phyloP scores from a whole-genome alignment of 2,888 invertebrate species.

The Zaprionus bogoriensis region DNA sequence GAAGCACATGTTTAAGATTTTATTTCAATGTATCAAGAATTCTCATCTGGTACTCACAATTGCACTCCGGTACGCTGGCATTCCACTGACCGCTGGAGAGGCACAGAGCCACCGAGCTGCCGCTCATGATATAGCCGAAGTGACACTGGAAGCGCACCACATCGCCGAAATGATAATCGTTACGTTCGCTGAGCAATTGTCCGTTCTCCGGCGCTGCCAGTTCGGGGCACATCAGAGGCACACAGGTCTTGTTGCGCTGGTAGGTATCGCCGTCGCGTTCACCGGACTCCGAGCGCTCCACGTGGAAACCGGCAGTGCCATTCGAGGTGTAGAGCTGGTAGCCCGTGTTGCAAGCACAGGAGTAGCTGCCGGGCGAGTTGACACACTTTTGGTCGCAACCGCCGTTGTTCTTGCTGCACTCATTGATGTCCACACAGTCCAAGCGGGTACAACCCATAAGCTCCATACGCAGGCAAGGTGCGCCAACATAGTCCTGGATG shows the following conservation, averaged over 20 bases:
- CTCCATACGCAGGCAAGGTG: slow-evolving; percentile 94
- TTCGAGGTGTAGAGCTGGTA: slow-evolving; percentile 93
- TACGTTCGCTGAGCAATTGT: slow-evolving; percentile 90
- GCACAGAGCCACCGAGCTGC: slow-evolving; percentile 92
- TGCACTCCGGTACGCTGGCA: slow-evolving; percentile 95
- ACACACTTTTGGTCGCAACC: slow-evolving; percentile 97
- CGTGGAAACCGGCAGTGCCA: slow-evolving; percentile 93
- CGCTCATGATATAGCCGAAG: slow-evolving; percentile 96
- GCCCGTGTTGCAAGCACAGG: slow-evolving; percentile 95
- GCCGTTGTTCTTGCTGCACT: slow-evolving; percentile 92
- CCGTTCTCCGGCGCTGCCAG: slow-evolving; percentile 92
- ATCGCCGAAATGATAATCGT: slow-evolving; percentile 94
- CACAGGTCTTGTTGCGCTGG: slow-evolving; percentile 96
- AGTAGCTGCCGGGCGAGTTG: slow-evolving; percentile 93
- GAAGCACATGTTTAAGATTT: neutral
- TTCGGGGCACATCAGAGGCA: slow-evolving; percentile 94
- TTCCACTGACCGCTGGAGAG: slow-evolving; percentile 96
- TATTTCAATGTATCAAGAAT: neutral
- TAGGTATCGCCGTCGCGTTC: slow-evolving; percentile 93
- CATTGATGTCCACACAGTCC: slow-evolving; percentile 94
- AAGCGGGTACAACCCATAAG: slow-evolving; percentile 96
- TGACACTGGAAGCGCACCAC: slow-evolving; percentile 95
- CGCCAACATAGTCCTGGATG: slow-evolving; percentile 93
- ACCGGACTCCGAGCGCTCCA: slow-evolving; percentile 93
- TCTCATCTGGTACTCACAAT: slow-evolving; percentile 87